phyloP scores from a whole-genome alignment of 2,797 vertebrate species.

The Lepus townsendii region DNA sequence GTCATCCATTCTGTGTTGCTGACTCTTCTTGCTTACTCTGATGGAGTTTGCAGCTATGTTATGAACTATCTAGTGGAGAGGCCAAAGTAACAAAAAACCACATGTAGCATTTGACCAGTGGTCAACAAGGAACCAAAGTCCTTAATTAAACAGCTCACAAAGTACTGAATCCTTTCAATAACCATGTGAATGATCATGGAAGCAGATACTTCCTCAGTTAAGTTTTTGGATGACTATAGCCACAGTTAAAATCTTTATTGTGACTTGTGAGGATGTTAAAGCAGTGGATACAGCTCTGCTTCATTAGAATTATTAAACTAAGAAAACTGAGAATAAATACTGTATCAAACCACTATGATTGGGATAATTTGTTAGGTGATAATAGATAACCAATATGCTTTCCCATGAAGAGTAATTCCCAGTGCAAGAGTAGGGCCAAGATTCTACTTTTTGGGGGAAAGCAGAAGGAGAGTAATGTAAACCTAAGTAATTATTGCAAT shows the following conservation, averaged over 20 bases:
- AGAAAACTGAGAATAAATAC: not conserved
- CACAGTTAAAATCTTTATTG: not conserved
- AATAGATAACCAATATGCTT: not conserved
- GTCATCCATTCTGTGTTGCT: not conserved
- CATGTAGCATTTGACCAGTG: not conserved
- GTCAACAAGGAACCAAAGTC: not conserved
- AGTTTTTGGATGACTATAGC: not conserved
- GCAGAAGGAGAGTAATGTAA: not conserved
- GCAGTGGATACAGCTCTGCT: not conserved
- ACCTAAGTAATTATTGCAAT: not conserved
- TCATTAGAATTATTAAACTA: not conserved
- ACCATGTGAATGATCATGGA: not conserved
- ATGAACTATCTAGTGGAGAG: not conserved
- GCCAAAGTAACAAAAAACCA: not conserved
- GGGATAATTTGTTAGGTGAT: not conserved
- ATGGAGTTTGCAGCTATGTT: not conserved
- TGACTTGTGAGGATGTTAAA: not conserved
- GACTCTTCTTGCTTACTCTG: not conserved
- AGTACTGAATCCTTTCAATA: not conserved
- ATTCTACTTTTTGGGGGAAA: not conserved
- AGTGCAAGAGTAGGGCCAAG: fast-evolving
- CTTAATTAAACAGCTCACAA: not conserved
- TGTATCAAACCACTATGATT: not conserved
- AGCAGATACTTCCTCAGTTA: not conserved
- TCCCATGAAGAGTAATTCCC: not conserved